Conservation (phyloP, 2,113 vertebrate species). For the Ahaetulla prasina region DNA sequence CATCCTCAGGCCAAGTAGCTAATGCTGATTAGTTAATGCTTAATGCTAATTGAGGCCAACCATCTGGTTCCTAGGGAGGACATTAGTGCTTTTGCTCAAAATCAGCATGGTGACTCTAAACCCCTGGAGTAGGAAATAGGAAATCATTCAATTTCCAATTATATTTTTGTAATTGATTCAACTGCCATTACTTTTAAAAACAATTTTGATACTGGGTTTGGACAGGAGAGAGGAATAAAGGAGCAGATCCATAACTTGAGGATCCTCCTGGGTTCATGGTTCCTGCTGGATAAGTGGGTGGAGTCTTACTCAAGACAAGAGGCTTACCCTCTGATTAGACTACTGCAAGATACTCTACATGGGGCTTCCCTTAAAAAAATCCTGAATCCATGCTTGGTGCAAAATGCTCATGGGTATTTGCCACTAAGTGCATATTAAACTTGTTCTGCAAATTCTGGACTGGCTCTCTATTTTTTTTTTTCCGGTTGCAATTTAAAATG, state of each 20-base stretch:
- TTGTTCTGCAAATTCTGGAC: not conserved
- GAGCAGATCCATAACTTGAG: not conserved
- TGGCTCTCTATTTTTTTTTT: not conserved
- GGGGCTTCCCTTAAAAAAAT: not conserved
- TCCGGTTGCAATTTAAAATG: not conserved
- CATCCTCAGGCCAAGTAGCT: not conserved
- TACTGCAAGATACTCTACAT: not conserved
- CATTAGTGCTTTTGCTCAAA: not conserved
- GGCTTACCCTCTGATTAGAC: not conserved
- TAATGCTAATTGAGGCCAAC: not conserved
- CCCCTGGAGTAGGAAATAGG: not conserved
- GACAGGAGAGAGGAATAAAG: not conserved
- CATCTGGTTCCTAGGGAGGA: not conserved
- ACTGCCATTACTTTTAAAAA: not conserved
- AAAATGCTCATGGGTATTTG: not conserved
- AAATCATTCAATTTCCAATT: not conserved
- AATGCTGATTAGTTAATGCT: not conserved
- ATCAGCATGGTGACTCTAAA: not conserved
- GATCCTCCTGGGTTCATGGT: not conserved
- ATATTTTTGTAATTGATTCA: not conserved
- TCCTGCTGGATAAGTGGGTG: not conserved
- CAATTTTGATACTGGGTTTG: not conserved
- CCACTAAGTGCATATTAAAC: not conserved
- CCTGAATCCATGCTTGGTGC: not conserved
- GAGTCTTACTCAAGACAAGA: not conserved